These are phyloP conservation scores for Azemiops feae DNA, from an alignment of 2,113 vertebrate genomes.

Conservation along the genomic window DNA sequence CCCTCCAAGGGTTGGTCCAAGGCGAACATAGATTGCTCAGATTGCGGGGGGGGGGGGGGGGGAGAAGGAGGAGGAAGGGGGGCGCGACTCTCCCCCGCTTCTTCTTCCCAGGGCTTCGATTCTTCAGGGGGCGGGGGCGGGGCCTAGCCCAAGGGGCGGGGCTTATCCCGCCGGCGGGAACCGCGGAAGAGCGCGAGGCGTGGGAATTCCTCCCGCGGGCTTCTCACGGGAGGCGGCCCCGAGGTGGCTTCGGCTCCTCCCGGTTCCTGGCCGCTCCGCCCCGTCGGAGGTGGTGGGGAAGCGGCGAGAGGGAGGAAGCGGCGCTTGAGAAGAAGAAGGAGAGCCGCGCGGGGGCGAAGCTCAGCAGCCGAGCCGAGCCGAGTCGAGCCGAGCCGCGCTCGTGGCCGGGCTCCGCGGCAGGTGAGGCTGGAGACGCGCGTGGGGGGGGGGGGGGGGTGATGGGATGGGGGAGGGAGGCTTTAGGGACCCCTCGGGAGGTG, in stretches of 20 bases:
- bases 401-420: neutral
- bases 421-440: neutral
- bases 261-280: no score
- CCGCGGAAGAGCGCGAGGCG: neutral
- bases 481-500: neutral
- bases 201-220: neutral
- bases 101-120: no score
- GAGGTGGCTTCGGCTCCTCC: neutral
- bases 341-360: neutral
- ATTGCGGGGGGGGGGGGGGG: neutral
- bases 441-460: no score
- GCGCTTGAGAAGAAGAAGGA: neutral
- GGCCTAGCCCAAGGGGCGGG: neutral
- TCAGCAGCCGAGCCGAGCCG: neutral
- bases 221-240: neutral
- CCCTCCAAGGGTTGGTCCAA: neutral
- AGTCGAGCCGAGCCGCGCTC: neutral
- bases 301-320: neutral
- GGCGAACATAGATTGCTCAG: neutral
- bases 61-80: rapidly evolving
- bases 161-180: neutral
- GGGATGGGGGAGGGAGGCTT: neutral
- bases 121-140: neutral
- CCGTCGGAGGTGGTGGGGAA: neutral
- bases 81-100: no score